Percentiles rank a stretch among this genome's conserved stretches.
Evolutionary conservation across 2,888 invertebrate species (phyloP).

Genomic region (Melangyna quadrimaculata): DNA sequence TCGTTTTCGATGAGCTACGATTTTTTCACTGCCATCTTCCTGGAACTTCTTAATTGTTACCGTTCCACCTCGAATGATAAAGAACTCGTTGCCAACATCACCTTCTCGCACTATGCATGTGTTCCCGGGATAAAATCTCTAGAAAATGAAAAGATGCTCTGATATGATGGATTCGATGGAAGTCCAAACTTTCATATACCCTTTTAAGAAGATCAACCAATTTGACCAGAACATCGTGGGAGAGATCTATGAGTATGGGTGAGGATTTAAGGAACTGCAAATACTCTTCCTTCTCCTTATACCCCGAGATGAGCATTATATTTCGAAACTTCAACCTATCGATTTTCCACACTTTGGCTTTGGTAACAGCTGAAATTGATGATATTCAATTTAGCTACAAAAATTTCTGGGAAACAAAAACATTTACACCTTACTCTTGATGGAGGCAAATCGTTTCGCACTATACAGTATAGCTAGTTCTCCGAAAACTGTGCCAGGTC

Average conservation of each 20-base stretch:
- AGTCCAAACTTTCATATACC: constrained; percentile 80
- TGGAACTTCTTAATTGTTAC: constrained; percentile 88
- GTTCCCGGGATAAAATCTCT: constrained; percentile 91
- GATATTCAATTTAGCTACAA: neutral
- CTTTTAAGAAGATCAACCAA: constrained; percentile 94
- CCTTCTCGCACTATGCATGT: constrained; percentile 92
- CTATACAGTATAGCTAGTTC: constrained; percentile 97
- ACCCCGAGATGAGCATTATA: constrained; percentile 93
- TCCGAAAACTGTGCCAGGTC: constrained; percentile 92
- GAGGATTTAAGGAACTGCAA: constrained; percentile 92
- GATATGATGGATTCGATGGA: neutral
- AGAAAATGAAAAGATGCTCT: constrained; percentile 53
- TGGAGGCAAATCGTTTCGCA: constrained; percentile 93
- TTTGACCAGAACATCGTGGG: constrained; percentile 87
- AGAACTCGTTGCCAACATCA: constrained; percentile 93
- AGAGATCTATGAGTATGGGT: constrained; percentile 88
- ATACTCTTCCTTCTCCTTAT: constrained; percentile 92
- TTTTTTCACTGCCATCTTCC: constrained; percentile 84
- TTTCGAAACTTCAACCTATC: constrained; percentile 93
- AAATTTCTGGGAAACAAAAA: neutral
- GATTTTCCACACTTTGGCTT: constrained; percentile 93
- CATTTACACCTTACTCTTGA: constrained; percentile 84
- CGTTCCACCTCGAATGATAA: constrained; percentile 92
- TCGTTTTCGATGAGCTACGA: constrained; percentile 86
- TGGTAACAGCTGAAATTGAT: constrained; percentile 84